Evolutionary conservation across 2,797 vertebrate species (phyloP).

Genomic region (Spinibarbus caldwelli): DNA sequence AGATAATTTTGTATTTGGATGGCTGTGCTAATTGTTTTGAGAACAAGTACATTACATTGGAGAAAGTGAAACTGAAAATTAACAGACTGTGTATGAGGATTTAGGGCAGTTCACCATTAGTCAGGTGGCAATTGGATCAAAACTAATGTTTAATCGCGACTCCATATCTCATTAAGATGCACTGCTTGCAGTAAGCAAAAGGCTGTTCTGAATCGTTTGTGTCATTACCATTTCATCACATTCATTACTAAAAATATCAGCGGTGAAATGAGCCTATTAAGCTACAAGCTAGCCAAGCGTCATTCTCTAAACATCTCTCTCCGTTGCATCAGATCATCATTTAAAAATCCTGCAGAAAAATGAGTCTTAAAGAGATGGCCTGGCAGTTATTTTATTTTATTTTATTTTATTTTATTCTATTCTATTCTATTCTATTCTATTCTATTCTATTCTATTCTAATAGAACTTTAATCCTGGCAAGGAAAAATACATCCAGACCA

Average conservation of each 20-base stretch:
- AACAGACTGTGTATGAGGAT: background rate
- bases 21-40: no score
- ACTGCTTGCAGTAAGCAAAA: slow-evolving; percentile 18
- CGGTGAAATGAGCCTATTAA: slow-evolving; percentile 12
- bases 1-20: no score
- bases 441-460: no score
- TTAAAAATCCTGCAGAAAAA: background rate
- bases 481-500: no score
- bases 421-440: no score
- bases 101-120: background rate
- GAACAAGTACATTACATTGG: no score
- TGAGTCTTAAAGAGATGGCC: no score
- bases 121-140: background rate
- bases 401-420: no score
- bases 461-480: background rate
- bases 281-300: background rate
- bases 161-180: background rate
- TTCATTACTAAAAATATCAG: slow-evolving; percentile 16
- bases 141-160: background rate
- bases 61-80: no score
- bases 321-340: background rate
- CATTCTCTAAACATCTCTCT: background rate
- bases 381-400: background rate
- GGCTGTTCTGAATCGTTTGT: slow-evolving; percentile 10
- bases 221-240: slow-evolving; percentile 19